These are phyloP conservation scores for Lycophotia porphyrea DNA, from an alignment of 2,888 invertebrate species.

Conservation along the genomic window DNA sequence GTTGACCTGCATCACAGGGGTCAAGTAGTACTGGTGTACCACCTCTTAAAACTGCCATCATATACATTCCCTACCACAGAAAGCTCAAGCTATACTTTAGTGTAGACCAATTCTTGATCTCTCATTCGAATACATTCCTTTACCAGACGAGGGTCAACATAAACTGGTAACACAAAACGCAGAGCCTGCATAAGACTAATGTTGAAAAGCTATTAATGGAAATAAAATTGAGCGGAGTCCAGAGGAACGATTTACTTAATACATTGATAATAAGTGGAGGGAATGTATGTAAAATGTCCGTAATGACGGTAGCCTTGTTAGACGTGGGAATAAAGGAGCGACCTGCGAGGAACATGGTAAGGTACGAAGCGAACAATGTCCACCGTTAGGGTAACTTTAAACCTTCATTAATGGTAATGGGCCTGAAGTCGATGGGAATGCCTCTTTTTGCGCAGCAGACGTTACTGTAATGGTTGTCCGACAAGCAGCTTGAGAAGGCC, in stretches of 20 bases:
- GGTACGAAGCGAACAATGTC: constrained; percentile 84
- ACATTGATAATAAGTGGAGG: constrained; percentile 87
- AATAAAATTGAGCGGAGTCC: constrained; percentile 86
- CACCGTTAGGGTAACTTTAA: constrained; percentile 86
- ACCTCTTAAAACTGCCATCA: constrained; percentile 53
- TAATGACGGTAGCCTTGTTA: constrained; percentile 89
- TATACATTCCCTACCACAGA: constrained; percentile 44
- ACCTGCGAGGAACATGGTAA: constrained; percentile 81
- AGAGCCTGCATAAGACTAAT: constrained; percentile 65
- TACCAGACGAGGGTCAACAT: constrained; percentile 43
- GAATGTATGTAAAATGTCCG: constrained; percentile 88
- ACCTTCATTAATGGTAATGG: constrained; percentile 87
- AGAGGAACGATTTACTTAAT: constrained; percentile 87
- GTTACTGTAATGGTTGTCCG: constrained; percentile 81
- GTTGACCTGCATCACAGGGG: constrained; percentile 27
- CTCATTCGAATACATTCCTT: constrained; percentile 29
- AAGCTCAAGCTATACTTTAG: constrained; percentile 39
- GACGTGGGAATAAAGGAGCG: constrained; percentile 85
- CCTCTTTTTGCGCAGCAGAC: constrained; percentile 82
- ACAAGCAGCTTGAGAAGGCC: constrained; percentile 68
- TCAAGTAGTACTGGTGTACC: constrained; percentile 32
- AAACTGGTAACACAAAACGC: constrained; percentile 47
- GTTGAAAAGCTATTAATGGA: constrained; percentile 87
- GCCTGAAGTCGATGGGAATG: constrained; percentile 84
- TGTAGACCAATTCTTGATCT: constrained; percentile 23